Evolutionary conservation across 1,140 invertebrate species (phyloP), one percentile per base, ranked within the genome.

Genomic region (Drosophila tristis): DNA sequence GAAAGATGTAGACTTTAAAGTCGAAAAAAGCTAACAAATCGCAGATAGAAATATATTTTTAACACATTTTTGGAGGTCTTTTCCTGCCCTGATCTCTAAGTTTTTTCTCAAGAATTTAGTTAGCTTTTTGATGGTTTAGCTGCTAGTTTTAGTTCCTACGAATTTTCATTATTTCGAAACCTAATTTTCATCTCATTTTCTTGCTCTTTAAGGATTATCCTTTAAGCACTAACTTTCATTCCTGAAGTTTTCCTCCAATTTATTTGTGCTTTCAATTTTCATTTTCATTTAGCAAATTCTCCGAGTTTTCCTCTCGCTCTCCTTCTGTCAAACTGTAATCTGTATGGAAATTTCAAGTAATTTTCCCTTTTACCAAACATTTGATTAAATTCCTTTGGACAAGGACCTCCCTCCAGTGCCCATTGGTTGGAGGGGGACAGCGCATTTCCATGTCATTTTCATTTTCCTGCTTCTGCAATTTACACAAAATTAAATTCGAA

Each of bases 401-500:
- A 39, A 64, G 23, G 47, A 49, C 15, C 23, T 44, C 20, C 53
- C 49, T 42, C 44, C 43, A 9, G 11, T 50, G 16, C 39, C 25
- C 31, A 31, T 43, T 43, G 44, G 20, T 20, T 20, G 20, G 20
- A 2, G 20, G 20, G 48, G 58, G 39, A 23, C 42, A 49, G 25
- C n/a, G 26, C 67, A 80, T 65, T 70, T 67, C 63, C 76, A 72
- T 80, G 74, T 73, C 68, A 66, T 43, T 56, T 73, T 67, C 43
- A 50, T 60, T 51, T 59, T 42, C 39, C 55, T 45, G 62, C 49
- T 62, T 58, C 65, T 87, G 78, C 85, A 89, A 87, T 89, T 87
- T 86, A 86, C 84, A 82, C 78, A 87, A 79, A 89, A 87, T 87
- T 89, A 89, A 87, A 89, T 89, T 87, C 79, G 35, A 39, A 73